Percentiles rank a stretch among this genome's conserved stretches.
phyloP scores from a whole-genome alignment of 2,797 vertebrate species.

The Enteromius paludinosus region DNA sequence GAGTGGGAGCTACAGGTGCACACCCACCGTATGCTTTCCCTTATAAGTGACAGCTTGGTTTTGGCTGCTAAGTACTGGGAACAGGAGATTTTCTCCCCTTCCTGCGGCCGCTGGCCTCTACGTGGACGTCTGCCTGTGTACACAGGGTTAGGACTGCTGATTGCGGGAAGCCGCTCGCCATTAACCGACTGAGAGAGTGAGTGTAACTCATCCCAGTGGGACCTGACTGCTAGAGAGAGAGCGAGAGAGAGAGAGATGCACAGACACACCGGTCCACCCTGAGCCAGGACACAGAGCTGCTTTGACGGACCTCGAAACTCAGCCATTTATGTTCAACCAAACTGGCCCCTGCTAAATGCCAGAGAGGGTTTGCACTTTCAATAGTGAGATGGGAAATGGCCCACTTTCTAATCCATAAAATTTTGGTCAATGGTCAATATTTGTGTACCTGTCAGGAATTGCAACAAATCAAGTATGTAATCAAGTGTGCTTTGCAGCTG shows the following conservation, averaged over 20 bases:
- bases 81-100: constrained; percentile 47
- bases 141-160: constrained; percentile 33
- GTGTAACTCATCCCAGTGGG: constrained; percentile 31
- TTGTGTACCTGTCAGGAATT: constrained; percentile 40
- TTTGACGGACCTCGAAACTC: constrained; percentile 42
- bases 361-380: constrained; percentile 43
- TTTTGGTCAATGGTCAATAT: constrained; percentile 57
- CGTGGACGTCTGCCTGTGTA: constrained; percentile 46
- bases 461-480: not conserved
- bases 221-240: constrained; percentile 41
- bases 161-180: constrained; percentile 56
- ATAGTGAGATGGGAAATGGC: constrained; percentile 52
- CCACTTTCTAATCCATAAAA: constrained; percentile 61
- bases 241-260: constrained; percentile 22
- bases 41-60: constrained; percentile 29
- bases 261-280: constrained; percentile 10
- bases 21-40: constrained; percentile 29
- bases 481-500: constrained; percentile 11
- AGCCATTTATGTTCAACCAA: constrained; percentile 47
- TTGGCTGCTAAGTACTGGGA: constrained; percentile 37
- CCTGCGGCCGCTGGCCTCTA: constrained; percentile 34
- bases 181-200: constrained; percentile 50
- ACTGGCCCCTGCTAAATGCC: constrained; percentile 17
- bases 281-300: constrained; percentile 51
- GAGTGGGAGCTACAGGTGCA: constrained; percentile 54